A percentile compares a stretch with the other conserved stretches of the same genome.
These are phyloP conservation scores for Gortyna flavago DNA, from an alignment of 2,888 invertebrate genomes.

Conservation along the genomic window DNA sequence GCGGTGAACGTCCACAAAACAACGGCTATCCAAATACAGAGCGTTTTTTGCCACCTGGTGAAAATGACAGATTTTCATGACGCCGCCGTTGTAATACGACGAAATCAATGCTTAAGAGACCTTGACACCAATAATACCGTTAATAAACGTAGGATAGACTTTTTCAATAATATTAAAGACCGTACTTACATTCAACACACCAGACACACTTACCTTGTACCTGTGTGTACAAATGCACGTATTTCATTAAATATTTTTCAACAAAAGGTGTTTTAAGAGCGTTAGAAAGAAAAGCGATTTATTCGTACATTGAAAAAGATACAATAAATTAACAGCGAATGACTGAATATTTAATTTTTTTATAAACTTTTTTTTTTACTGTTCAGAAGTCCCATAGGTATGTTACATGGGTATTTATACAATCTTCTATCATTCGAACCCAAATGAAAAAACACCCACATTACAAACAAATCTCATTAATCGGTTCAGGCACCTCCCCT, in stretches of 20 bases:
- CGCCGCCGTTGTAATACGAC: background rate
- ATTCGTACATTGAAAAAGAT: background rate
- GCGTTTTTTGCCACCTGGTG: background rate
- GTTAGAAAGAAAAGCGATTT: background rate
- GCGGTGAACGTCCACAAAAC: background rate
- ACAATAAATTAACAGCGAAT: background rate
- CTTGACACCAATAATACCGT: background rate
- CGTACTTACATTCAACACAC: background rate
- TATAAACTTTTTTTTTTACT: background rate
- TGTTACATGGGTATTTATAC: background rate
- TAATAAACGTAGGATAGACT: background rate
- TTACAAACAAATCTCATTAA: conserved; percentile 28
- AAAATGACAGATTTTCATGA: background rate
- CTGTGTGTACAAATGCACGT: background rate
- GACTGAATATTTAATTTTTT: background rate
- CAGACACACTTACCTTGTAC: too few relatives aligned
- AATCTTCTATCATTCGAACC: background rate
- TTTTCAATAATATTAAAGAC: background rate
- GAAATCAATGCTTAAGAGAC: background rate
- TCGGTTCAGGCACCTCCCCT: conserved; percentile 24
- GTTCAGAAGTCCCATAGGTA: background rate
- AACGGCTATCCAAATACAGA: background rate
- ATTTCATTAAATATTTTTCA: background rate
- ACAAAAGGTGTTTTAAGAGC: background rate
- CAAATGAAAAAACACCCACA: conserved; percentile 24